These are phyloP conservation scores for Onychomys arenicola DNA, from an alignment of 2,797 vertebrate genomes.

Conservation along the genomic window DNA sequence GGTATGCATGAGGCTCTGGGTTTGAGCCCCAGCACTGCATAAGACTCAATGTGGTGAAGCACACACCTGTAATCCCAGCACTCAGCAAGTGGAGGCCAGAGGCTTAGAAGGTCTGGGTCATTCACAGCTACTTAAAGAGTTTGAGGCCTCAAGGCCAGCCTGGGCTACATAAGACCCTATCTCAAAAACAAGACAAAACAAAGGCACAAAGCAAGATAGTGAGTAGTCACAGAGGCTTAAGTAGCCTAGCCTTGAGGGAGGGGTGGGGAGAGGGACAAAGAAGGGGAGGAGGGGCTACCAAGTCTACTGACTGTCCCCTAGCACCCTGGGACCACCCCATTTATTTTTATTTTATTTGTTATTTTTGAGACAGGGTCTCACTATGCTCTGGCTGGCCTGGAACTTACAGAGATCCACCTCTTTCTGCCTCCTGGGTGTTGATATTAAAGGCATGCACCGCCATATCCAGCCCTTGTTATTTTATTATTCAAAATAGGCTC, in stretches of 20 bases:
- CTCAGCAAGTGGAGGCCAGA: background rate
- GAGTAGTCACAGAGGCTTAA: background rate
- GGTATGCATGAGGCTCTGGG: background rate
- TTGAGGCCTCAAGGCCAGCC: background rate
- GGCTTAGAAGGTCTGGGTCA: background rate
- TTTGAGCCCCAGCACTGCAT: background rate
- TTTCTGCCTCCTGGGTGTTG: background rate
- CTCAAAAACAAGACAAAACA: background rate
- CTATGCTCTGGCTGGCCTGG: background rate
- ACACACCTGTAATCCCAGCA: background rate
- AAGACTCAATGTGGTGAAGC: background rate
- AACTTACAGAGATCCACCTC: background rate
- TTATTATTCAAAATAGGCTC: background rate
- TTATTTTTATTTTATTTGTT: background rate
- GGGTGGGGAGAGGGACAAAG: no score
- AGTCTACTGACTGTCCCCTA: background rate
- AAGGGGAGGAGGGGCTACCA: fast-evolving
- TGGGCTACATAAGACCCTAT: background rate
- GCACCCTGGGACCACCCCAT: background rate
- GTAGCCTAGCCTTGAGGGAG: background rate
- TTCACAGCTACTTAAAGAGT: background rate
- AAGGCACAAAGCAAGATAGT: background rate
- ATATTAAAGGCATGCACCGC: background rate
- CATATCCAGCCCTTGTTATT: background rate
- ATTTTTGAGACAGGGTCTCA: background rate